Base-by-base conservation (phyloP, 2,113 vertebrate species). In the Nerophis lumbriciformis region DNA sequence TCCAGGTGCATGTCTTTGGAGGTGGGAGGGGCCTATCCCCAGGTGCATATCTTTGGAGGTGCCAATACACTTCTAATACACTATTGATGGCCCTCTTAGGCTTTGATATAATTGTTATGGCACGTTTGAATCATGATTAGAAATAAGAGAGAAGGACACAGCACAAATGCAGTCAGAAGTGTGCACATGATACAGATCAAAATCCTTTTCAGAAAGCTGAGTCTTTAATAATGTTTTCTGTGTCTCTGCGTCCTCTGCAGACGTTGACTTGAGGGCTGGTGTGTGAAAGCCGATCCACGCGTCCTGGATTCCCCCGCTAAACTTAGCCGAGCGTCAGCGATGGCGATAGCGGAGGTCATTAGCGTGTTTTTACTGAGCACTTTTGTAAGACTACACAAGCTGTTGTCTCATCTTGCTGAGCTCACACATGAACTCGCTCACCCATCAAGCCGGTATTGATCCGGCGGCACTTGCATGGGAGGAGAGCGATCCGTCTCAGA, bases 271-370 rank as follows among this genome's bases (percentile, higher is more conserved):
- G 15, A 54, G 16, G 21, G 53, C 50, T 39, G 48, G 61, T n/a
- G 71, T 48, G 6, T 56, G 89, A 79, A 90, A 90, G 52, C 9
- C 19, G 82, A 90, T 77, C 82, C 61, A 53, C 52, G 66, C 76
- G 86, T 75, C 83, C 88, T 90, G 82, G 77, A 90, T 90, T 88
- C 82, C 76, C 28, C 69, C 54, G 61, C 90, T 90, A 88, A 88
- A 86, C 60, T 83, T 91, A 90, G 87, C 68, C 62, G 60, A 57
- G 71, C 50, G 49, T 28, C 74, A 55, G 68, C 35, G 55, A 71
- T 69, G 47, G 39, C 51, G 71, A 69, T n/a, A 47, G 67, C 66
- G 28, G 42, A 64, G 76, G 69, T 65, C 71, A 65, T 73, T 55
- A 47, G 15, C 36, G 11, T 5, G 56, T 60, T 62, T 28, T 68